These are phyloP conservation scores for Pipa parva DNA, from an alignment of 2,113 vertebrate genomes.

Conservation along the genomic window DNA sequence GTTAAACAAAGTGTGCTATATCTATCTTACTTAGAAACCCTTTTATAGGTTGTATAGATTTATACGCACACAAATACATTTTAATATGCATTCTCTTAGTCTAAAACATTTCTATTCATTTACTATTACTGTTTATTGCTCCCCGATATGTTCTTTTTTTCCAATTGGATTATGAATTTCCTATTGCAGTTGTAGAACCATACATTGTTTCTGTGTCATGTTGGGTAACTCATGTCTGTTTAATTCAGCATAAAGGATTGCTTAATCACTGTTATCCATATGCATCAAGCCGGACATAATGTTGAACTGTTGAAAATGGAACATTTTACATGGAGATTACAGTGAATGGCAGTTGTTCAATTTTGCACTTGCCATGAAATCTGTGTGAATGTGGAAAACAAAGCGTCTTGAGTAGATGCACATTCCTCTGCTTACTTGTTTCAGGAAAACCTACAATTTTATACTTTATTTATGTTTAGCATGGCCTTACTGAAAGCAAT, in stretches of 20 bases:
- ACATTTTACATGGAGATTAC: slow-evolving; percentile 41
- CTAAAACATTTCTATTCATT: too few species aligned
- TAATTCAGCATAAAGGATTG: slow-evolving; percentile 35
- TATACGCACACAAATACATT: too few species aligned
- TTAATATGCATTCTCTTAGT: too few species aligned
- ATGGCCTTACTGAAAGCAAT: too few species aligned
- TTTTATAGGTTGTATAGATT: too few species aligned
- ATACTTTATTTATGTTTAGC: too few species aligned
- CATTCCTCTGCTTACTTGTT: not conserved
- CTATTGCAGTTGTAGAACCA: not conserved
- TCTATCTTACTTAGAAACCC: too few species aligned
- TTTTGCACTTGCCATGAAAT: slow-evolving; percentile 34
- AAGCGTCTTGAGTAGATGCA: slow-evolving; percentile 25
- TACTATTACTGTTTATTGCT: too few species aligned
- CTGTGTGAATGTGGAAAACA: slow-evolving; percentile 37
- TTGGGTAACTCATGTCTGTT: slow-evolving; percentile 29
- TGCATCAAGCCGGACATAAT: slow-evolving; percentile 40
- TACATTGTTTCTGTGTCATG: slow-evolving; percentile 25
- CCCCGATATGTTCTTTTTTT: not conserved
- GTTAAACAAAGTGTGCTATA: too few species aligned
- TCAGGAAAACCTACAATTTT: not conserved
- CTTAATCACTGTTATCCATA: slow-evolving; percentile 41
- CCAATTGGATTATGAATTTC: not conserved
- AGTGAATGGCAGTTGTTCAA: slow-evolving; percentile 29
- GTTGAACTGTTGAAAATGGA: slow-evolving; percentile 37